Base-by-base conservation (phyloP, 2,797 vertebrate genomes). In the Crenichthys baileyi region DNA sequence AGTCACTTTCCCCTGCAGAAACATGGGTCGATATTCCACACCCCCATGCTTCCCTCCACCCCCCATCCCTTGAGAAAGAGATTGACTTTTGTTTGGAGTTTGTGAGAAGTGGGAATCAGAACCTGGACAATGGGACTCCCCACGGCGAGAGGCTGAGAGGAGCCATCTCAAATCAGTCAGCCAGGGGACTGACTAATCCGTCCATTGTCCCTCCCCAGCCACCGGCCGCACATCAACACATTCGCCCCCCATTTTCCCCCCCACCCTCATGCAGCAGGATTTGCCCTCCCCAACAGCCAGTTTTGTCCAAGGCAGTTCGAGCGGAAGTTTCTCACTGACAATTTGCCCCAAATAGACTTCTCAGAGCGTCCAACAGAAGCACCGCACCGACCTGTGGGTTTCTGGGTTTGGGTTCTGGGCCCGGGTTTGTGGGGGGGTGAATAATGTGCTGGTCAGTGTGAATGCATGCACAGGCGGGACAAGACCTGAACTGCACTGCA, bases 41-140 rank as follows among this genome's bases (percentile, higher is more conserved):
- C 91, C 95, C 91, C 26, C 71, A 73, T 55, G 12, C 71, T 36
- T 92, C 44, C 91, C 94, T 95, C 91, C 94, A 95, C 92, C 91
- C 93, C 95, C 91, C 94, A 95, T 91, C 93, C 95, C 96, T 97
- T 97, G 96, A 98, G 97, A 98, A 98, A 98, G 98, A 99, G 98
- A 98, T 99, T 99, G 98, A 99, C 98, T 99, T 99, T 99, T 99
- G 98, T 99, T 99, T 99, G 97, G 98, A 99, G 98, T 98, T 99
- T 97, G 98, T 99, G 98, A 98, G 98, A 99, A 99, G 98, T 99
- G 98, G 98, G 98, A 98, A 98, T 99, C 98, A 97, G 98, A 96
- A 96, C 96, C 95, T 91, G 97, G 97, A 99, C 98, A 99, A 99
- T 99, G 96, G 96, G 97, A 97, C 98, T 96, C 97, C 98, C 98